Conservation (phyloP, 2,797 vertebrate genomes). For the Poecilia gillii region DNA sequence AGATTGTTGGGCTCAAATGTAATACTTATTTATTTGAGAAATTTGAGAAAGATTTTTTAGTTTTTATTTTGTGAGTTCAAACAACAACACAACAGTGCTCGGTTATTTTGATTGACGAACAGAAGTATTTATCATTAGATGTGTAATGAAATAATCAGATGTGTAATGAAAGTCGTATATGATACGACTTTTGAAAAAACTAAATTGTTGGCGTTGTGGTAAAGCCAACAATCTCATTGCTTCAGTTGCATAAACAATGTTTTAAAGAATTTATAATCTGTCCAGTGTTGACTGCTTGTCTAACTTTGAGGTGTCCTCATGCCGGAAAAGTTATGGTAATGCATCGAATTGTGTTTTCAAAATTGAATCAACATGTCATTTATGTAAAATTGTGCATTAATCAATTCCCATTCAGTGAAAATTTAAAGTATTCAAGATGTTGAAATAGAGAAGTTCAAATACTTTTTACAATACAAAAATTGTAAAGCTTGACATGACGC, state of each 20-base stretch:
- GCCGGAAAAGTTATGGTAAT: neutral
- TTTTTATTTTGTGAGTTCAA: neutral
- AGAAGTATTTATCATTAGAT: neutral
- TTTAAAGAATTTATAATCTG: neutral
- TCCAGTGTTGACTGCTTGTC: neutral
- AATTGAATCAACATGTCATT: neutral
- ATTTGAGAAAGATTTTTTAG: neutral
- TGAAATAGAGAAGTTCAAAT: neutral
- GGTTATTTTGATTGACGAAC: neutral
- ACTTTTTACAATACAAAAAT: neutral
- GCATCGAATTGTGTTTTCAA: neutral
- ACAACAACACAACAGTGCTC: too few species aligned
- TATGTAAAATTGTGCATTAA: neutral
- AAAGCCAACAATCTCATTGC: neutral
- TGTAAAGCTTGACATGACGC: neutral
- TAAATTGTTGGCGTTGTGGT: neutral
- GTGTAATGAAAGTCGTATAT: too few species aligned
- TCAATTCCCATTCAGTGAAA: neutral
- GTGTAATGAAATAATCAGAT: neutral
- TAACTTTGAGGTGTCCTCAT: neutral
- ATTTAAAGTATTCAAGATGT: neutral
- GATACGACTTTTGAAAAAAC: neutral
- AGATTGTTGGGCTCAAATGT: slow-evolving; percentile 16
- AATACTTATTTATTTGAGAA: neutral
- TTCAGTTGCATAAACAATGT: neutral